Percentiles rank a stretch among this genome's conserved stretches.
Evolutionary conservation across 2,797 vertebrate species (phyloP).

Genomic region (Uromys caudimaculatus): DNA sequence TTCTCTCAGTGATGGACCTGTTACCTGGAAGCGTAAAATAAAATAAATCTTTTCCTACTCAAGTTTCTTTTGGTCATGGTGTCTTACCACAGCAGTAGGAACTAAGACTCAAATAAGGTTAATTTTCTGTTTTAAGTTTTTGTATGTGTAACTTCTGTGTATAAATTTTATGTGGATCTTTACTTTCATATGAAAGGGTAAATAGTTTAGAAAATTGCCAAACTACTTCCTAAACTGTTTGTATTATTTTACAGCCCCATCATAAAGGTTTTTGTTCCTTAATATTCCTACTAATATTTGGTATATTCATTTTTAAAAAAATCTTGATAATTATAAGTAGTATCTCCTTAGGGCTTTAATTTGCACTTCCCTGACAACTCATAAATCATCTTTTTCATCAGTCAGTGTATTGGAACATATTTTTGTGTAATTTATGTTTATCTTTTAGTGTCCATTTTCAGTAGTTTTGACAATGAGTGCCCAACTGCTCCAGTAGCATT

Average conservation of each 20-base stretch:
- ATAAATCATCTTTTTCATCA: background rate
- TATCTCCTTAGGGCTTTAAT: background rate
- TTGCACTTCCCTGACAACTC: background rate
- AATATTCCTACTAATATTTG: background rate
- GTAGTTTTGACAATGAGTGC: background rate
- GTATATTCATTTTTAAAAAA: background rate
- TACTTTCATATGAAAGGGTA: background rate
- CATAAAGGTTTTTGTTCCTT: background rate
- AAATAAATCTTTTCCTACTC: background rate
- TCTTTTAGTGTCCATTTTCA: background rate
- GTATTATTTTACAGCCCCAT: background rate
- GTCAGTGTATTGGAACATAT: background rate
- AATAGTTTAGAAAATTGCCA: slow-evolving; percentile 9
- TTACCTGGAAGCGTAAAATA: background rate
- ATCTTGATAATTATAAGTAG: background rate
- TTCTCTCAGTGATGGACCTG: too few relatives aligned
- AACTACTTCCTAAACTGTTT: background rate
- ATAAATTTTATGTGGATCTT: background rate
- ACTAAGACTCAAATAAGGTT: background rate
- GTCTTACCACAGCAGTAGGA: background rate
- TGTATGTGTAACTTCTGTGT: background rate
- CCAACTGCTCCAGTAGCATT: background rate
- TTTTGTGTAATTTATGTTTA: background rate
- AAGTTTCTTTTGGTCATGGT: background rate
- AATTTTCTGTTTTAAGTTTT: background rate